Evolutionary conservation across 2,113 vertebrate genomes (phyloP), one percentile per base, ranked within the genome.

Genomic region (Eretmodus cyanostictus): DNA sequence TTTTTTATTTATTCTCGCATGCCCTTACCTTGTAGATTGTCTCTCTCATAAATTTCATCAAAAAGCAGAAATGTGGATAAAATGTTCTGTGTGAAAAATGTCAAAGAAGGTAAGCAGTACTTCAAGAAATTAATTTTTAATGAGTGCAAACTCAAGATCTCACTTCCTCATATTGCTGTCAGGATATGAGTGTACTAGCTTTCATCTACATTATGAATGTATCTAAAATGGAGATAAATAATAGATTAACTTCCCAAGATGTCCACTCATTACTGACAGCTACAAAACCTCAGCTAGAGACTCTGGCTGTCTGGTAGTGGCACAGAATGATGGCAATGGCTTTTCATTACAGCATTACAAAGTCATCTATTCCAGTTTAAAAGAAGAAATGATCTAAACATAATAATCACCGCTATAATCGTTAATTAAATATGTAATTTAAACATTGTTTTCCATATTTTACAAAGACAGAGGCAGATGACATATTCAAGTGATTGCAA

Each of bases 161-260:
- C 24, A 61, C 85, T 79, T 82, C 87, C 19, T 84, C 68, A 73
- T 68, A 68, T n/a, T 88, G 71, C 81, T 90, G 87, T 89, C 87
- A 89, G 87, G 63, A 89, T 86, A 73, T 86, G 78, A 8, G 49
- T 17, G 40, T 54, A 55, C 45, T 17, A 49, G 76, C 80, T 89
- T 91, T 82, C 83, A 86, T 89, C 84, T 66, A 81, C 73, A 73
- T 85, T 76, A 80, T 84, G 57, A 92, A 93, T 84, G 86, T 90
- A 90, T 87, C 81, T 80, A 88, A 93, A 96, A 90, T 87, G 92
- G 88, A 82, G 89, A 94, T 96, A 81, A 95, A 96, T 96, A 95
- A 96, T 96, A 93, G 90, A 96, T 95, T 93, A 95, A 95, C 88
- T 91, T 89, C 91, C 88, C 88, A 90, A 90, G 53, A 82, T 88